Base-by-base conservation (phyloP, 1,140 invertebrate species). In the Campoletis sonorensis region DNA sequence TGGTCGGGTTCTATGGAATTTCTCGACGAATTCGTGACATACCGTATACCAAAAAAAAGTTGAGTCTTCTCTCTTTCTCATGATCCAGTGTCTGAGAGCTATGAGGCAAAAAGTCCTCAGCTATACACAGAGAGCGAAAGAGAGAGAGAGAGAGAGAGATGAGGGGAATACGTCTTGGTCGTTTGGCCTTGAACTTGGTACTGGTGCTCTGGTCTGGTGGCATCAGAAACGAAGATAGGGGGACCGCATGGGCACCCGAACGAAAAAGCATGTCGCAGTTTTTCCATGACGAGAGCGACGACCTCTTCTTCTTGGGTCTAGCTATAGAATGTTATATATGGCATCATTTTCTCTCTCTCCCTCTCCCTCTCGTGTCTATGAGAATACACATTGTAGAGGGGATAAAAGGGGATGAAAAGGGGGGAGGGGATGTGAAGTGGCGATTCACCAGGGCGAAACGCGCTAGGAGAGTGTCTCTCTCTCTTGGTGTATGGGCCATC, bases 221-320 rank as follows among this genome's bases (percentile, higher is more conserved):
- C 40, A 54, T 75, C 72, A 64, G 58, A 78, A 78, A 64, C 75
- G 76, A 78, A 68, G 72, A 49, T 72, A 45, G 70, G n/a, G 18
- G 72, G 76, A 64, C 64, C 67, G 30, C 51, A 64, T 58, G 72
- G 72, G 23, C 79, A 85, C 83, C 84, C 61, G 84, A 72, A 85
- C 88, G 87, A 89, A 89, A 89, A 89, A 89, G 83, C 85, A 84
- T 88, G 88, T 89, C 87, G 85, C 81, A 85, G 86, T 89, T 89
- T 89, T 89, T 89, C 88, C 84, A 75, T 45, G 79, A 84, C 67
- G 83, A 84, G 75, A 81, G 79, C 26, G 54, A 84, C 83, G 82
- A 83, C 82, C 45, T 54, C 58, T 76, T 64, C 84, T 81, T 75
- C 49, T 75, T 75, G 37, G 45, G n/a, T 54, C 67, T 33, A 30